Conservation (phyloP, 2,113 vertebrate genomes). For the Tricholaema leucomelas region DNA sequence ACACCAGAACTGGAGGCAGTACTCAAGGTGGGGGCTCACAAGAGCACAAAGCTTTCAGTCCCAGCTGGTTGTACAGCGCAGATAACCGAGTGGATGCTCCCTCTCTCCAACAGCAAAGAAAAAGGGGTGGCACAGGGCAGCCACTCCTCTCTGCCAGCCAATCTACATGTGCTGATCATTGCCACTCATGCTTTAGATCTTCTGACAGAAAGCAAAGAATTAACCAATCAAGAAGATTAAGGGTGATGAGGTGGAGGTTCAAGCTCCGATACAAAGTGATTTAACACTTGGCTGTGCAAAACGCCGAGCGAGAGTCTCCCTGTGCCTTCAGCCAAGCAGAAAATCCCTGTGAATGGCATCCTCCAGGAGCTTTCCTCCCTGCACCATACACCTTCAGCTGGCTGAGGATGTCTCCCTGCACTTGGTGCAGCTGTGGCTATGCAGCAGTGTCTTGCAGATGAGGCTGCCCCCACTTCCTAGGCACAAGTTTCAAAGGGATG, state of each 20-base stretch:
- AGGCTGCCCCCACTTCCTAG: neutral
- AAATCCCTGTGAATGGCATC: slow-evolving; percentile 81
- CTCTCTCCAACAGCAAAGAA: neutral
- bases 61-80: neutral
- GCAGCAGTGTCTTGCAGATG: neutral
- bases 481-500: neutral
- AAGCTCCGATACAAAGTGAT: slow-evolving; percentile 55
- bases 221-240: slow-evolving; percentile 59
- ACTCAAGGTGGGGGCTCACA: too few species aligned
- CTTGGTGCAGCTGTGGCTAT: neutral
- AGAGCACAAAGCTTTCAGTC: neutral
- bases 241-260: slow-evolving; percentile 26
- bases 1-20: too few species aligned
- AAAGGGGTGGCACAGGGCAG: neutral
- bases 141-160: neutral
- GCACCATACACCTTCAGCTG: neutral
- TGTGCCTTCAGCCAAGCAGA: slow-evolving; percentile 82
- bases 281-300: slow-evolving; percentile 65
- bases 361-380: slow-evolving; percentile 80
- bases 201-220: slow-evolving; percentile 59
- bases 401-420: neutral
- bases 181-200: slow-evolving; percentile 38
- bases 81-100: neutral
- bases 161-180: neutral
- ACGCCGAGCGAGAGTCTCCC: slow-evolving; percentile 65